Percentiles rank a stretch among this genome's conserved stretches.
phyloP scores from a whole-genome alignment of 2,888 invertebrate species.

The Pristionchus mayeri region DNA sequence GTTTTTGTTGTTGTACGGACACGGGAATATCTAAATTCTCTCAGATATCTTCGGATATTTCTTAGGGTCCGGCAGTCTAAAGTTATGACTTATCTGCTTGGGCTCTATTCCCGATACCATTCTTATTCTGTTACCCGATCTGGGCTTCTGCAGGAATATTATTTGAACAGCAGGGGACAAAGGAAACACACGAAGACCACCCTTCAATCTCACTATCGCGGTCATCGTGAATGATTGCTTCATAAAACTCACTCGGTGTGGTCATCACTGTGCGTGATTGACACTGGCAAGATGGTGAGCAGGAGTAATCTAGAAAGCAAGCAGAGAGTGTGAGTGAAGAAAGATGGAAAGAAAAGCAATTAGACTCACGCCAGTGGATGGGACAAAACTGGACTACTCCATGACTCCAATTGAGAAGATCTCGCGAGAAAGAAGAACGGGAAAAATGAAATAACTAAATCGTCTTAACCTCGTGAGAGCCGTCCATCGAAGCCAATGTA shows the following conservation, averaged over 20 bases:
- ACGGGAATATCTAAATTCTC: no score
- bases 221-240: background rate
- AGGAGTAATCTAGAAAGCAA: background rate
- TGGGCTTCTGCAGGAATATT: no score
- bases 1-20: no score
- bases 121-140: no score
- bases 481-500: no score
- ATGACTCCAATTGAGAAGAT: conserved; percentile 38
- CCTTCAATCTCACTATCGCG: background rate
- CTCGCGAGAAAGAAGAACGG: background rate
- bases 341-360: no score
- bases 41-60: no score
- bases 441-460: no score
- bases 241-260: conserved; percentile 40
- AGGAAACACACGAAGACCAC: background rate
- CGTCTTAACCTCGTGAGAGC: background rate
- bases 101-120: no score
- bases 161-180: background rate
- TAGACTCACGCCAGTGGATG: background rate
- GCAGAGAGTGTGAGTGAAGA: background rate
- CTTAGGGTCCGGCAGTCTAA: no score
- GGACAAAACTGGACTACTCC: conserved; percentile 21
- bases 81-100: no score
- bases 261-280: conserved; percentile 17
- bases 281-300: conserved; percentile 15